phyloP scores from a whole-genome alignment of 2,888 invertebrate species.

The Campopleginae sp. region DNA sequence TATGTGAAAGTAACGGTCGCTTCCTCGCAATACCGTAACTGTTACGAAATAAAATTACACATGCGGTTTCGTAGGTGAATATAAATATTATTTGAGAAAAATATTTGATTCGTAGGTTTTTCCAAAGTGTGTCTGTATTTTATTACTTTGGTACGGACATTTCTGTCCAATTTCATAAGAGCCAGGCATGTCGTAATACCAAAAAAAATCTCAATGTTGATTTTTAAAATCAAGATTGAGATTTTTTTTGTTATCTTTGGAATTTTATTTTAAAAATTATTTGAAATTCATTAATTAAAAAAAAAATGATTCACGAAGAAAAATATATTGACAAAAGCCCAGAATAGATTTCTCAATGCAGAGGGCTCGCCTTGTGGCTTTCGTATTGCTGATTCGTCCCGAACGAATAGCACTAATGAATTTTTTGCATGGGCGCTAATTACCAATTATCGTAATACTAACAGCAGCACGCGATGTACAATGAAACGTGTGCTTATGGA shows the following conservation, averaged over 20 bases:
- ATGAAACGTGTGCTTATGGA: background rate
- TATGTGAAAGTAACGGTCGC: slow-evolving; percentile 77
- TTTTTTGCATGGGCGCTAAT: background rate
- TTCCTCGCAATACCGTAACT: slow-evolving; percentile 69
- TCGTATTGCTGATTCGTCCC: background rate
- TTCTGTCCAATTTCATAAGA: background rate
- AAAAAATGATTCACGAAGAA: no score
- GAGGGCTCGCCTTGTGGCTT: no score
- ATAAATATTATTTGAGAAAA: slow-evolving; percentile 7
- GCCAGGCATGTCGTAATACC: background rate
- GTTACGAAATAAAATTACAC: slow-evolving; percentile 69
- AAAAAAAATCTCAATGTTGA: background rate
- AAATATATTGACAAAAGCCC: no score
- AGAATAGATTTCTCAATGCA: no score
- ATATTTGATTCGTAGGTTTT: background rate
- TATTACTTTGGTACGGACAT: background rate
- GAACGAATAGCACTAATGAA: background rate
- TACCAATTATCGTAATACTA: slow-evolving; percentile 40
- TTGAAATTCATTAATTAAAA: no score
- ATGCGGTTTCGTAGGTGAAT: slow-evolving; percentile 20
- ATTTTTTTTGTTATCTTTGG: no score
- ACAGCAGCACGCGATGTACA: slow-evolving; percentile 17
- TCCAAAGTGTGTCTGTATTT: background rate
- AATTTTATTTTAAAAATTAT: no score
- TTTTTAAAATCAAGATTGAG: no score